Base-by-base conservation (phyloP, 2,797 vertebrate genomes). In the Phoeniculus purpureus region DNA sequence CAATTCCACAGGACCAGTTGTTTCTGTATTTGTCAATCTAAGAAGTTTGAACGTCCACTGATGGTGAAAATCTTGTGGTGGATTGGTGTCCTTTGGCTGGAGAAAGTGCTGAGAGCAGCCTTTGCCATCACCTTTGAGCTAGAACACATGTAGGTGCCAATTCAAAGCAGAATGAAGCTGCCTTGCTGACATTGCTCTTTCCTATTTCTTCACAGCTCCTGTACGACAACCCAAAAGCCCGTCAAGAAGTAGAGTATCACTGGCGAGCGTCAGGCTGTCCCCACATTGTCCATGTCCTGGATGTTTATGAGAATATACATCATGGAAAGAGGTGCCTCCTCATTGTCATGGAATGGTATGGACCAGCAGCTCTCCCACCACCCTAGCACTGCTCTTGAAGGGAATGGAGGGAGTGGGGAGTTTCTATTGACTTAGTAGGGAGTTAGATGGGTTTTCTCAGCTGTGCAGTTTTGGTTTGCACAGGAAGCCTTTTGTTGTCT, bases 291-390 rank as follows among this genome's bases (percentile, higher is more conserved):
- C 97, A 97, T 12, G 98, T 99, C 93, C 96, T 99, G 95, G 98
- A 97, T 87, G 98, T 99, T 58, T 99, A 99, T 29, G 99, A 99
- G 96, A 99, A 99, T 95, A 99, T 99, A 98, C 98, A 99, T 76
- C 98, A 98, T 4, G 98, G 98, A 58, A 99, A 99, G 96, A 99
- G 99, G 91, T 99, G 99, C 81, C 98, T 99, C 85, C 98, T 99
- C 93, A 99, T 99, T 90, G 96, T 99, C 97, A 99, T 99, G 99
- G 99, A 99, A 97, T 99, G 99, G 99, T 99, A 98, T 6, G 98
- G 80, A 29, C 32, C 37, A 62, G 31, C 80, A 75, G 80, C 71
- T 81, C 20, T 47, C 47, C 23, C 34, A 10, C 4, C 72, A 70
- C 43, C 16, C 43, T 13, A 62, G 31, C 67, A 10, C 8, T 81